Evolutionary conservation across 1,140 invertebrate genomes (phyloP), one percentile per base, ranked within the genome.

Genomic region (Tribolium madens): DNA sequence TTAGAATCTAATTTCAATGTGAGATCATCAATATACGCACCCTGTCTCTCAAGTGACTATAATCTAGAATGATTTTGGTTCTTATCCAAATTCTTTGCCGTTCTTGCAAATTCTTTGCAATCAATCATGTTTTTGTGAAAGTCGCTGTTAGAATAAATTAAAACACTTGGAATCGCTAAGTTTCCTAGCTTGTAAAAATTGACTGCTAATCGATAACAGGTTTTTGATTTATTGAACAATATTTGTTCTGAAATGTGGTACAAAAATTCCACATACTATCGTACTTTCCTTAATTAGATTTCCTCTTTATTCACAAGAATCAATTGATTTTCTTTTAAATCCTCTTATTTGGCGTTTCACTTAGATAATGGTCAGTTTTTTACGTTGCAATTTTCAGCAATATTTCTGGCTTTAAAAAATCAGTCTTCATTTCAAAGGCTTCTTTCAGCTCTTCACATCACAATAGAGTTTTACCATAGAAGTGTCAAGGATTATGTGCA

Each of bases 401-500:
- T n/a, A 64, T 64, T 31, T 64, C 26, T 0, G 26, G 12, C 26
- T 64, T 64, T 31, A 57, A 18, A 57, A 57, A 57, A 17, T 57
- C 52, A 57, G 13, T 14, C 12, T 64, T 50, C 21, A 15, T 42
- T 64, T 33, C 31, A 33, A 33, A 33, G 57, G 57, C 57, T 64
- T 64, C 57, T 12, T 64, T 18, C 18, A 57, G 17, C 21, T 33
- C 57, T 26, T 31, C 21, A 12, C 57, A 64, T 57, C 52, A 21
- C 57, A 64, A 64, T 33, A 64, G 21, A 33, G 13, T 64, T 26
- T 64, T 64, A 64, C 57, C 57, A 64, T 64, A 64, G 31, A 64
- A 64, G 57, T 64, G 57, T 64, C 57, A 64, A 64, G 57, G 57
- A 64, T 64, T 31, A 64, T 33, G 57, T 31, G 57, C 57, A 31